Evolutionary conservation across 2,888 invertebrate genomes (phyloP).

Genomic region (Aphodius granarius): DNA sequence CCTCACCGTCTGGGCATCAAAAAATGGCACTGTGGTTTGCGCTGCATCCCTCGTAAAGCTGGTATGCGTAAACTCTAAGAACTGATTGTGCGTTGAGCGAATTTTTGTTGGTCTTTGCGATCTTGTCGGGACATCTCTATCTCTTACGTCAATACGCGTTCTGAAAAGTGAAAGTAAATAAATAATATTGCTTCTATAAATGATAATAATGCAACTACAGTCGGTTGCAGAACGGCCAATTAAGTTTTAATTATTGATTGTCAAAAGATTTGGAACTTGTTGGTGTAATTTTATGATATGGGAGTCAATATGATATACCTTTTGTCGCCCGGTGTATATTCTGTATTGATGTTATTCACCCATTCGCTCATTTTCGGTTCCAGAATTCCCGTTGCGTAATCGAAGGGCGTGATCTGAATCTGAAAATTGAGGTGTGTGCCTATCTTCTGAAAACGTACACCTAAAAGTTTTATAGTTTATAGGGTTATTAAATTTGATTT

Average conservation of each 20-base stretch:
- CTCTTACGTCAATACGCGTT: slow-evolving; percentile 58
- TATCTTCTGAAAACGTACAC: not conserved
- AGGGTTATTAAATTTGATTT: not conserved
- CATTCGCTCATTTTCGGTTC: slow-evolving; percentile 66
- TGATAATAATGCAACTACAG: no score
- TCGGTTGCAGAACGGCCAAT: no score
- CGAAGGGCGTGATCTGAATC: slow-evolving; percentile 75
- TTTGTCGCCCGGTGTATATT: no score
- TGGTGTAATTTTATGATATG: no score
- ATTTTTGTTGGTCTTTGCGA: slow-evolving; percentile 48
- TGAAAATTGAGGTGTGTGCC: slow-evolving; percentile 79
- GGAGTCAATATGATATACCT: no score
- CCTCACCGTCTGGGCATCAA: slow-evolving; percentile 53
- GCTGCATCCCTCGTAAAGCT: slow-evolving; percentile 51
- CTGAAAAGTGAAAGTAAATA: no score
- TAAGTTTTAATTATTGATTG: no score
- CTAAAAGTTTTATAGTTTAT: not conserved
- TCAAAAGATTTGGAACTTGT: no score
- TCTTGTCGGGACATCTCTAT: slow-evolving; percentile 69
- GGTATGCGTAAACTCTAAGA: slow-evolving; percentile 54
- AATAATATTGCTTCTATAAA: no score
- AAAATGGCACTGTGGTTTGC: slow-evolving; percentile 54
- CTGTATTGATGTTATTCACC: slow-evolving; percentile 84
- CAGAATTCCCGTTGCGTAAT: slow-evolving; percentile 74
- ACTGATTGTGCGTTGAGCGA: slow-evolving; percentile 42